Conservation (phyloP, 92 coral and sea anemone genomes). For the Siderastrea siderea region DNA sequence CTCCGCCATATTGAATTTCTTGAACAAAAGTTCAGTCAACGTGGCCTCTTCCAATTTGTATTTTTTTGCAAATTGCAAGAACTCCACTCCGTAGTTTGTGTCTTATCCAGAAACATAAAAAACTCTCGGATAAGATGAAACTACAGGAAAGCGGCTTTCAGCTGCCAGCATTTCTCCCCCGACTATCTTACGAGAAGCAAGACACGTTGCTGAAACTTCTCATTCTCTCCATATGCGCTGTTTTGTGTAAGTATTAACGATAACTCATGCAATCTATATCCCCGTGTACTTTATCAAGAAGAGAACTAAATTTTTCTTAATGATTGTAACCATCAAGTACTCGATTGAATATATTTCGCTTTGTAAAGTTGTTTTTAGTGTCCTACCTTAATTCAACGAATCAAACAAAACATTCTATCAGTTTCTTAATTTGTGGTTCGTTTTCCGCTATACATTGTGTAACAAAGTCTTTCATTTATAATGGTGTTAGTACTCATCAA, state of each 20-base stretch:
- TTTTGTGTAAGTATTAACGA: conserved; percentile 85
- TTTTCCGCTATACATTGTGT: neutral
- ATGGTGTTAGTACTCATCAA: neutral
- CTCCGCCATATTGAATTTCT: conserved; percentile 91
- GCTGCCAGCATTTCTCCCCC: conserved; percentile 89
- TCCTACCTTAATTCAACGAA: neutral
- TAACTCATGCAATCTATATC: neutral
- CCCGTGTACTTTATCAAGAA: neutral
- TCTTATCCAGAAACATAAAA: conserved; percentile 20
- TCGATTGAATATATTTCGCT: neutral
- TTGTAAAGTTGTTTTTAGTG: neutral
- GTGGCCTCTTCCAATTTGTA: conserved; percentile 89
- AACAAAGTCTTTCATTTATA: too few species aligned
- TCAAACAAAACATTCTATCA: neutral
- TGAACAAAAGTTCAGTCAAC: conserved; percentile 90
- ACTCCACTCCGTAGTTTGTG: conserved; percentile 35
- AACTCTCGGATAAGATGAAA: conserved; percentile 76
- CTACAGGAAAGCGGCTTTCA: conserved; percentile 89
- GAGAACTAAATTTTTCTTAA: neutral
- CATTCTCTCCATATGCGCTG: conserved; percentile 88
- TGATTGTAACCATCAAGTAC: neutral
- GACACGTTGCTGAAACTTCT: conserved; percentile 97
- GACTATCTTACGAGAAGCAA: conserved; percentile 94
- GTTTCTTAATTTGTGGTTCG: neutral
- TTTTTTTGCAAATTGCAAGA: conserved; percentile 39